Conservation (phyloP, 2,888 invertebrate genomes). For the Sinohyriopsis cumingii region DNA sequence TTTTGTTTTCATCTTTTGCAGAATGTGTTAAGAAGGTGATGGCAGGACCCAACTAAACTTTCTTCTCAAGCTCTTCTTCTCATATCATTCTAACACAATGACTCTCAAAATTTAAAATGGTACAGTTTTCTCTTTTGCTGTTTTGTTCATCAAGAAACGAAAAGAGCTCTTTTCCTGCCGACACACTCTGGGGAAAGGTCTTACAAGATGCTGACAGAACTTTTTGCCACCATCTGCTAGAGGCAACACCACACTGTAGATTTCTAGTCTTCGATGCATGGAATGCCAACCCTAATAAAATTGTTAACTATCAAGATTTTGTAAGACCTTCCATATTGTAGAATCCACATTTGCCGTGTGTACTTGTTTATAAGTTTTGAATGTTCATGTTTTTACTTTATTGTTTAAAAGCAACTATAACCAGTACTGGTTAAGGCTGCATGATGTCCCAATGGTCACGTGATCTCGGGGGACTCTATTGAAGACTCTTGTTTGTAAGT, state of each 20-base stretch:
- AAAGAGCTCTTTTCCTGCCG: slow-evolving; percentile 34
- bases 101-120: not conserved
- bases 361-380: slow-evolving; percentile 31
- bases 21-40: slow-evolving; percentile 92
- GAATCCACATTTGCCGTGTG: slow-evolving; percentile 44
- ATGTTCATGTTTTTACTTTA: slow-evolving; percentile 32
- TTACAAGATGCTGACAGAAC: slow-evolving; percentile 38
- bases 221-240: too few species aligned
- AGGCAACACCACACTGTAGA: too few species aligned
- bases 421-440: slow-evolving; percentile 49
- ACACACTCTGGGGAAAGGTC: slow-evolving; percentile 30
- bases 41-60: slow-evolving; percentile 70
- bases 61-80: too few species aligned
- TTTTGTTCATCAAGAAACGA: slow-evolving; percentile 16
- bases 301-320: slow-evolving; percentile 13
- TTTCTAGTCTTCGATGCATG: too few species aligned
- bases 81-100: not conserved
- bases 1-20: slow-evolving; percentile 83
- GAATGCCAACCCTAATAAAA: slow-evolving; percentile 7
- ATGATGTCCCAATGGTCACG: slow-evolving; percentile 27
- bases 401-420: slow-evolving; percentile 38
- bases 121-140: slow-evolving; percentile 3
- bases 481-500: slow-evolving; percentile 20
- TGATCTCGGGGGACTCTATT: slow-evolving; percentile 7
- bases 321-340: slow-evolving; percentile 41